phyloP scores from a whole-genome alignment of 2,113 vertebrate genomes.

The Indri indri region DNA sequence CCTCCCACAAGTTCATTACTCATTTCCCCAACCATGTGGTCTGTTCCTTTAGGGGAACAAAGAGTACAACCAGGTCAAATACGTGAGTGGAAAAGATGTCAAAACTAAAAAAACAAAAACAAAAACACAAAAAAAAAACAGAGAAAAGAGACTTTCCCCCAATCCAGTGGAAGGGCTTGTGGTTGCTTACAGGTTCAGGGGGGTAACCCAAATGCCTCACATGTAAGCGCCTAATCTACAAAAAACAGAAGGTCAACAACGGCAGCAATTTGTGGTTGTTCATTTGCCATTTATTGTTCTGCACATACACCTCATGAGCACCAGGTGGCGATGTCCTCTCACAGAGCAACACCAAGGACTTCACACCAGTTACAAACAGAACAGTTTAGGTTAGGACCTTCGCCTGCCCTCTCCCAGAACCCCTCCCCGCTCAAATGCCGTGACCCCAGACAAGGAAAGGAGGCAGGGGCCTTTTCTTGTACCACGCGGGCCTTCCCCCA shows the following conservation, averaged over 20 bases:
- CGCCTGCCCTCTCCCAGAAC: constrained; percentile 9
- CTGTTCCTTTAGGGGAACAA: background rate
- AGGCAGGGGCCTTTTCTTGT: background rate
- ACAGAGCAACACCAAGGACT: constrained; percentile 67
- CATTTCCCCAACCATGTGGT: background rate
- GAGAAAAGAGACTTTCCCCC: background rate
- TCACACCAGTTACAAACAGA: constrained; percentile 59
- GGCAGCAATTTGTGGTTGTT: background rate
- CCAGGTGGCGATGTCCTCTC: constrained; percentile 73
- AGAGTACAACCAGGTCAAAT: background rate
- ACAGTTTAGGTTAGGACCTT: constrained; percentile 43
- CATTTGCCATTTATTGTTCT: constrained; percentile 78
- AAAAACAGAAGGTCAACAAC: background rate
- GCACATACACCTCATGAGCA: constrained; percentile 68
- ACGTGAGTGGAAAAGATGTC: background rate
- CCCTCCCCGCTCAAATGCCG: background rate
- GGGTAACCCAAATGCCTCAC: background rate
- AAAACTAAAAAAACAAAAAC: background rate
- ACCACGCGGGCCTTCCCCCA: background rate
- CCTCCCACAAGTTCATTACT: background rate
- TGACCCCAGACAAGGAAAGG: background rate
- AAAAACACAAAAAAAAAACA: background rate
- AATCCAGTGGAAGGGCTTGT: background rate
- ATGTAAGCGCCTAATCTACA: background rate
- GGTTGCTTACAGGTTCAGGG: background rate